A percentile compares a stretch with the other conserved stretches of the same genome.
phyloP scores from a whole-genome alignment of 1,140 invertebrate genomes.

The Epicauta chinensis region DNA sequence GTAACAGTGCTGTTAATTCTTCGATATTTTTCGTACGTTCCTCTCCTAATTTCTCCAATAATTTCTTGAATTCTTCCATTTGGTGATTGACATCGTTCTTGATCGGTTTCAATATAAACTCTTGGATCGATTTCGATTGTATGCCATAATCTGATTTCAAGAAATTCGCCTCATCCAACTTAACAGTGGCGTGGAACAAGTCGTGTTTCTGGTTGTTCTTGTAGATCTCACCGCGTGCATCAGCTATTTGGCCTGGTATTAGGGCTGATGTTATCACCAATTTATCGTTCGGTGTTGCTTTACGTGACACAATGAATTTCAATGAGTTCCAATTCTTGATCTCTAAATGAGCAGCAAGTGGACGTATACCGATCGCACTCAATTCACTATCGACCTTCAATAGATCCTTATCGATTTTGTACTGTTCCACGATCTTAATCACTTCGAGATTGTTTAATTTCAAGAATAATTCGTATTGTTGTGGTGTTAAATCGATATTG shows the following conservation, averaged over 20 bases:
- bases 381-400: conserved; percentile 48
- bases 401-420: conserved; percentile 44
- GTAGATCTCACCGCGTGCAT: conserved; percentile 51
- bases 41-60: conserved; percentile 39
- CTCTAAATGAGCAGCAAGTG: conserved; percentile 45
- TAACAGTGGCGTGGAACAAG: conserved; percentile 52
- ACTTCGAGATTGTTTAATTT: conserved; percentile 22
- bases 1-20: conserved; percentile 40
- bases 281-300: conserved; percentile 51
- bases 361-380: conserved; percentile 46
- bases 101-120: conserved; percentile 34
- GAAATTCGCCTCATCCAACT: conserved; percentile 59
- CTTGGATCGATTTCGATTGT: conserved; percentile 57
- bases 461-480: too few species aligned
- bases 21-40: conserved; percentile 38
- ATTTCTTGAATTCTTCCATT: conserved; percentile 41
- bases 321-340: conserved; percentile 51
- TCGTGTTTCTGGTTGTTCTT: conserved; percentile 52
- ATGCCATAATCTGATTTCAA: conserved; percentile 58
- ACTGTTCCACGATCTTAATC: conserved; percentile 30
- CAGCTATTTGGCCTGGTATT: conserved; percentile 57
- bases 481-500: not conserved
- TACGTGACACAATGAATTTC: conserved; percentile 46
- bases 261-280: conserved; percentile 50
- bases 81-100: conserved; percentile 22